Base-by-base conservation (phyloP, 2,888 invertebrate species). In the Neocrepidodera transversa region DNA sequence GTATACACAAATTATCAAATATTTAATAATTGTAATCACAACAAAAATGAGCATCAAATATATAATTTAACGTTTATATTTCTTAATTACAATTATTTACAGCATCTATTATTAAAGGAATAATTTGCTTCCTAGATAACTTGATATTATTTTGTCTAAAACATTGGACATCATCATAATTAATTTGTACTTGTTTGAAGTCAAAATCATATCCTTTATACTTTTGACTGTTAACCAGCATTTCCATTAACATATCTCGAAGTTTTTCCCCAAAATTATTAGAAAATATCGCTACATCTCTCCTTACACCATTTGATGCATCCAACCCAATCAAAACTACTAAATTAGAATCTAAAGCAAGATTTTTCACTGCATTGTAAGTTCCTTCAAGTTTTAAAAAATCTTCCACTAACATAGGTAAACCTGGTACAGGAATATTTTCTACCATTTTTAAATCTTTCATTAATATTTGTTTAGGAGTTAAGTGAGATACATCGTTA, bases 381-480 rank as follows among this genome's bases (percentile, higher is more conserved):
- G 84, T 84, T 28, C 78, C 80, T 0, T 80, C 75, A 51, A 82
- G 76, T 53, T 78, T 72, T 0, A 87, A 75, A 72, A 84, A 87
- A 42, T 85, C 82, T 82, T 86, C 80, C 2, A 88, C 85, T 1
- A 87, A 76, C 73, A 89, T 82, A 0, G 90, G 88, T 11, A 91
- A 76, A 71, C 83, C 82, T 0, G 81, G 84, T 8, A 82, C 78
- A 16, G 81, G 71, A 0, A 83, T 75, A 26, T 83, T 82, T 2
- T 82, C 82, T 0, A 89, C 75, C 0, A 87, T 72, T 81, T 95
- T 95, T 48, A 89, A 79, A 73, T 95, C 95, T 75, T 90, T 92
- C 54, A 84, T 82, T 8, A 95, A 77, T 2, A 95, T 79, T 71
- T 93, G 90, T 0, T 82, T 78, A 0, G 87, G 79, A 0, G 84